Conservation (phyloP, 2,797 vertebrate genomes). For the Podargus strigoides region DNA sequence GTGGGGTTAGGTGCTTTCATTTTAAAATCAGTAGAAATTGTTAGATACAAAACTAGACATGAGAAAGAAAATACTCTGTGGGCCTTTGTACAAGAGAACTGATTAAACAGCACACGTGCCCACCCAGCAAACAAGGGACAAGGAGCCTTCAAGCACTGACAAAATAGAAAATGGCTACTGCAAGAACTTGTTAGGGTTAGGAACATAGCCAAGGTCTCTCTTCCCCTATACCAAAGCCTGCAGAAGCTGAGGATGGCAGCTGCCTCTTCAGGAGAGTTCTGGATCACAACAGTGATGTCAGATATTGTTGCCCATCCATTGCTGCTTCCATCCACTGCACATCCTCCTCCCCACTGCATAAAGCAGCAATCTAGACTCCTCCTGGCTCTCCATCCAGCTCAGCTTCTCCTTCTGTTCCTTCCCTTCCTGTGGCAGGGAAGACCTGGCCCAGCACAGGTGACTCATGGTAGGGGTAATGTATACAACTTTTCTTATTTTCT, state of each 20-base stretch:
- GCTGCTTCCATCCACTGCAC: background rate
- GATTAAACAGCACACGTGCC: background rate
- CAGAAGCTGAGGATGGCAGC: background rate
- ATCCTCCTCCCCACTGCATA: background rate
- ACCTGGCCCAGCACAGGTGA: background rate
- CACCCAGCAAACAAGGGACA: background rate
- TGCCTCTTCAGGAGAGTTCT: background rate
- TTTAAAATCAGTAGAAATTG: constrained; percentile 21
- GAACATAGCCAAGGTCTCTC: background rate
- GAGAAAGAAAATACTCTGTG: background rate
- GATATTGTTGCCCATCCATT: background rate
- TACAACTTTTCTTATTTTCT: background rate
- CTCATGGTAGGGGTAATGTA: accelerated
- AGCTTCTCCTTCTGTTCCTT: background rate
- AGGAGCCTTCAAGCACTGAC: background rate
- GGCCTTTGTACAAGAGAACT: background rate
- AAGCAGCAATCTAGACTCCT: background rate
- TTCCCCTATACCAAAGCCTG: background rate
- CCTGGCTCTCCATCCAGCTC: background rate
- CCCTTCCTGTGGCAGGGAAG: background rate
- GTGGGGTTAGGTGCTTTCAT: background rate
- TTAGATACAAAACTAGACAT: background rate
- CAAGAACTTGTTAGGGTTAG: background rate
- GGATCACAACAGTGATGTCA: background rate
- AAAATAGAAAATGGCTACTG: background rate